These are phyloP conservation scores for Zoanthus gigantus DNA, from an alignment of 92 coral and sea anemone genomes.

Conservation along the genomic window DNA sequence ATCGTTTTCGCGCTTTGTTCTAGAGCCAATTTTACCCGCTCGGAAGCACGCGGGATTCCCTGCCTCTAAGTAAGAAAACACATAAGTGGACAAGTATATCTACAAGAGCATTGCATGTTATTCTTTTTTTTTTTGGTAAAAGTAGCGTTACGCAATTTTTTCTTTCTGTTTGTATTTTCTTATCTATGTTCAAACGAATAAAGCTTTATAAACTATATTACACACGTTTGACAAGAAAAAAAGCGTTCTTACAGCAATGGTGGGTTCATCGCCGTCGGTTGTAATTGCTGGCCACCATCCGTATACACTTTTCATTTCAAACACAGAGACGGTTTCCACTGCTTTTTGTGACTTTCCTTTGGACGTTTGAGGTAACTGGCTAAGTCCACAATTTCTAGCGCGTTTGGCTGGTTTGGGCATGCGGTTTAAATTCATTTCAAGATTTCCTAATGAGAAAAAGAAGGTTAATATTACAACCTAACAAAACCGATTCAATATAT, in stretches of 20 bases:
- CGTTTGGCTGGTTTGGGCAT: conserved; percentile 83
- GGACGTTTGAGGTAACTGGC: conserved; percentile 24
- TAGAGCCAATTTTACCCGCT: too few species aligned
- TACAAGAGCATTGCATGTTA: too few species aligned
- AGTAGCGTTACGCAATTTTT: not conserved
- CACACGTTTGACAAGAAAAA: too few species aligned
- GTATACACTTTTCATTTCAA: conserved; percentile 75
- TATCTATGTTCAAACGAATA: not conserved
- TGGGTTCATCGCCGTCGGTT: conserved; percentile 48
- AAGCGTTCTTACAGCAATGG: conserved; percentile 41
- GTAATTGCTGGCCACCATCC: conserved; percentile 96
- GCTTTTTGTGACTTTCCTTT: conserved; percentile 36
- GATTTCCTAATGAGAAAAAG: conserved; percentile 58
- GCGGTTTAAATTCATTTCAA: conserved; percentile 77
- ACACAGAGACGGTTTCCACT: conserved; percentile 79
- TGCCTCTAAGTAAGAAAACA: not conserved
- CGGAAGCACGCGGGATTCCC: not conserved
- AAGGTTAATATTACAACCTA: too few species aligned
- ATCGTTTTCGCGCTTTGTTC: too few species aligned
- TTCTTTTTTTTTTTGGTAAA: too few species aligned
- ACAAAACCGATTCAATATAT: too few species aligned
- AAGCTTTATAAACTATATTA: too few species aligned
- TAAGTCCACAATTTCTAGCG: conserved; percentile 44
- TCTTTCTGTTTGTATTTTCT: not conserved
- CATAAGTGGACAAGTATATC: too few species aligned